Base-by-base conservation (phyloP, 2,888 invertebrate species). In the Lagria hirta region DNA sequence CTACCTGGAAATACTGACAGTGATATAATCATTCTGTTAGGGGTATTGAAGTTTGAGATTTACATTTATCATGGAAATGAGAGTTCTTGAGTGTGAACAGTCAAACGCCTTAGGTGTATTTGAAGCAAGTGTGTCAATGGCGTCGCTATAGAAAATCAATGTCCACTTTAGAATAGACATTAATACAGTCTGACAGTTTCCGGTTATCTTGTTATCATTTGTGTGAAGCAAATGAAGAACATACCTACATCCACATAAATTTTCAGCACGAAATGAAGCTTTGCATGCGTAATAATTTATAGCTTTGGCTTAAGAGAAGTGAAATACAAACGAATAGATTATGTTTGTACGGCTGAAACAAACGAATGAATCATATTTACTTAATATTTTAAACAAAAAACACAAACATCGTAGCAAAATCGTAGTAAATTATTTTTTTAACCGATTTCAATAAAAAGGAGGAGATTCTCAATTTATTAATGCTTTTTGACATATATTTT, bases 101-200 rank as follows among this genome's bases (percentile, higher is more conserved):
- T 22, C 14, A 28, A 28, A 28, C 29, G 29, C 29, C 16, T 28
- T n/a, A 8, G 26, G 11, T 26, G 4, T 30, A n/a, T n/a, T 17
- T 11, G 30, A n/a, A 30, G 17, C 18, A 14, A 3, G 21, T 37
- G 13, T 37, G 30, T 40, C 40, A 40, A 30, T 30, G 8, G 35
- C 32, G 30, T 4, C 18, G 35, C 29, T 29, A 36, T 42, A 26
- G 24, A 36, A 36, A 37, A 46, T 46, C 36, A 42, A 42, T 36
- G 35, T 35, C 35, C 35, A 10, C 33, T 27, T 27, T 30, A 27
- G 43, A 30, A 32, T 20, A 38, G 30, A 20, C 26, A 41, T 41
- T 46, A 47, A 47, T 47, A 37, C 42, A 27, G 36, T 21, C 28
- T 32, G 47, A 42, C 47, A 47, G 47, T 47, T 47, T 47, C 47